Conservation (phyloP, 2,113 vertebrate genomes). For the Mesoclemmys tuberculata region DNA sequence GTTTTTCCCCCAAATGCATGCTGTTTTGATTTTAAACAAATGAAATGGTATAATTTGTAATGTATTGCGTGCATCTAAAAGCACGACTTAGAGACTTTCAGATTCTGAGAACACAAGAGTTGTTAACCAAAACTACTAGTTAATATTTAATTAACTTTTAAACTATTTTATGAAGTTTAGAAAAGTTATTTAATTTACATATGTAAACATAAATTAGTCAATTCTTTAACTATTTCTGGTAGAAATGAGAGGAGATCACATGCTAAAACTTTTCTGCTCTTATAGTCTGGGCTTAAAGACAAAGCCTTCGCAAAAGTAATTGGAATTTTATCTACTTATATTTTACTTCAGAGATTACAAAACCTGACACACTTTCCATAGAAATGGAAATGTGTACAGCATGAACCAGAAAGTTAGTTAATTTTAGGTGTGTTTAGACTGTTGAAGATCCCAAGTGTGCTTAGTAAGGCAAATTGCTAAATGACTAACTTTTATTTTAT, state of each 20-base stretch:
- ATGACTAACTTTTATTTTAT: conserved; percentile 17
- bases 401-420: neutral
- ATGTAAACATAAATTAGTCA: neutral
- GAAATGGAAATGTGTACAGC: neutral
- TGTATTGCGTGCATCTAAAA: neutral
- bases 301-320: neutral
- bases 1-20: neutral
- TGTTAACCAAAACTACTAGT: neutral
- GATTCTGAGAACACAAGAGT: neutral
- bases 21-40: neutral
- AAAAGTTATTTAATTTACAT: neutral
- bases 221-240: neutral
- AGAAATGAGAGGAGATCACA: accelerated
- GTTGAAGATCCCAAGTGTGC: neutral
- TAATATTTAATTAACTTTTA: neutral
- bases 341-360: neutral
- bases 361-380: neutral
- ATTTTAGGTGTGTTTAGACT: neutral
- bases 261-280: neutral
- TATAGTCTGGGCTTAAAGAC: neutral
- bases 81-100: neutral
- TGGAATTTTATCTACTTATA: neutral
- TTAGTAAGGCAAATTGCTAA: neutral
- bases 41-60: neutral
- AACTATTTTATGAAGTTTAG: neutral